These are phyloP conservation scores for Dryobotodes eremita DNA, from an alignment of 2,888 invertebrate genomes.

Conservation along the genomic window DNA sequence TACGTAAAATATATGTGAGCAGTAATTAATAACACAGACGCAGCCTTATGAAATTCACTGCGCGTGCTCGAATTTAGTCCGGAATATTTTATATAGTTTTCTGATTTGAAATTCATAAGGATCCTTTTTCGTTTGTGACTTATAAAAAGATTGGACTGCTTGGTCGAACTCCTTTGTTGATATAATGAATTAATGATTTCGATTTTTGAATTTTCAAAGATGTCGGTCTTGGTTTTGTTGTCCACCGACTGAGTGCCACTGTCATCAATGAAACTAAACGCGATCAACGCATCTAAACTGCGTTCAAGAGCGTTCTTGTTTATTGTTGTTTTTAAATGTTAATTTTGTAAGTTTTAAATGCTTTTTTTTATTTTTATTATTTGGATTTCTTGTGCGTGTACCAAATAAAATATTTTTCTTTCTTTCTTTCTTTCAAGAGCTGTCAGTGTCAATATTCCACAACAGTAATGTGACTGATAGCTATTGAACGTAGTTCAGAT, in stretches of 20 bases:
- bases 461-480: no score
- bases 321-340: no score
- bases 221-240: neutral
- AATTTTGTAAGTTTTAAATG: no score
- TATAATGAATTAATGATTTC: slow-evolving; percentile 22
- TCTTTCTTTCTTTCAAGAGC: no score
- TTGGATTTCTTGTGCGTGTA: no score
- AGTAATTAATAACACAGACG: slow-evolving; percentile 16
- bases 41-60: slow-evolving; percentile 1
- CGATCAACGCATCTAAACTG: no score
- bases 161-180: slow-evolving; percentile 7
- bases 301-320: no score
- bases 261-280: no score
- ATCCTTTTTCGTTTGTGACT: slow-evolving; percentile 10
- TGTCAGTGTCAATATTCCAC: no score
- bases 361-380: no score
- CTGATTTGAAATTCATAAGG: slow-evolving; percentile 42
- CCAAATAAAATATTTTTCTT: no score
- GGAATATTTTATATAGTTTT: slow-evolving; percentile 25
- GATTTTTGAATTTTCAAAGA: neutral
- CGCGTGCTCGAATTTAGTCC: neutral
- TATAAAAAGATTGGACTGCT: neutral
- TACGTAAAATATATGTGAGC: neutral
- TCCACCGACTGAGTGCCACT: neutral
- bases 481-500: no score